Evolutionary conservation across 92 coral and sea anemone species (phyloP).

Genomic region (Phenganax subtilis): DNA sequence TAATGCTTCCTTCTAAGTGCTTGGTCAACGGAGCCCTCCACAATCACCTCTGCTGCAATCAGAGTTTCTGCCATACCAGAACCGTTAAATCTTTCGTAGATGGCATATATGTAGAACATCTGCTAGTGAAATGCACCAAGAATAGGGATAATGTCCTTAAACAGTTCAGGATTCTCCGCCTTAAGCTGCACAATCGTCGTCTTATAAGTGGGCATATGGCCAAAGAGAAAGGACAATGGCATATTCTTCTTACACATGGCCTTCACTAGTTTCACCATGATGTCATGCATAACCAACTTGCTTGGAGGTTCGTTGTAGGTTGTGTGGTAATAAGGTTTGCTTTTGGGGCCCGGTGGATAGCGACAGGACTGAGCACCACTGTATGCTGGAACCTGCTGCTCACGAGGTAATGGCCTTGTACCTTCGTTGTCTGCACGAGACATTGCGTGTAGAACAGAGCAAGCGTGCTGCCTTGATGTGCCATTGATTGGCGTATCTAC

Average conservation of each 20-base stretch:
- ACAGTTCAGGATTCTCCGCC: slow-evolving; percentile 34
- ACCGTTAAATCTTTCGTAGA: slow-evolving; percentile 36
- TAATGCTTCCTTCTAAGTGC: slow-evolving; percentile 34
- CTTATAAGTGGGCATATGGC: slow-evolving; percentile 38
- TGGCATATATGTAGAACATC: slow-evolving; percentile 35
- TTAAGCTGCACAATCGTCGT: slow-evolving; percentile 32
- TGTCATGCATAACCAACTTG: slow-evolving; percentile 30
- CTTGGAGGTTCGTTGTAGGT: slow-evolving; percentile 37
- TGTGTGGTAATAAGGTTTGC: slow-evolving; percentile 35
- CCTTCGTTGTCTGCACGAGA: slow-evolving; percentile 33
- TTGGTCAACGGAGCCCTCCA: slow-evolving; percentile 39
- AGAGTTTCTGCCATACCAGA: slow-evolving; percentile 39
- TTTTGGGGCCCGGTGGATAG: slow-evolving; percentile 25
- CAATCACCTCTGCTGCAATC: slow-evolving; percentile 34
- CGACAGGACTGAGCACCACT: slow-evolving; percentile 38
- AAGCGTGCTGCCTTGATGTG: slow-evolving; percentile 14
- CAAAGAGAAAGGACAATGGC: slow-evolving; percentile 34
- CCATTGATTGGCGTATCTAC: slow-evolving; percentile 26
- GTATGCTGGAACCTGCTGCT: slow-evolving; percentile 42
- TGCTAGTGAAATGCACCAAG: slow-evolving; percentile 29
- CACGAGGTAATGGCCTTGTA: slow-evolving; percentile 28
- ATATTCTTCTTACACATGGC: slow-evolving; percentile 36
- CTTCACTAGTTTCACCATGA: slow-evolving; percentile 40
- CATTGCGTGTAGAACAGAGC: slow-evolving; percentile 27
- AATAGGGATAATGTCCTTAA: slow-evolving; percentile 26